Conservation (phyloP, 1,140 invertebrate genomes). For the Procambarus virginalis region DNA sequence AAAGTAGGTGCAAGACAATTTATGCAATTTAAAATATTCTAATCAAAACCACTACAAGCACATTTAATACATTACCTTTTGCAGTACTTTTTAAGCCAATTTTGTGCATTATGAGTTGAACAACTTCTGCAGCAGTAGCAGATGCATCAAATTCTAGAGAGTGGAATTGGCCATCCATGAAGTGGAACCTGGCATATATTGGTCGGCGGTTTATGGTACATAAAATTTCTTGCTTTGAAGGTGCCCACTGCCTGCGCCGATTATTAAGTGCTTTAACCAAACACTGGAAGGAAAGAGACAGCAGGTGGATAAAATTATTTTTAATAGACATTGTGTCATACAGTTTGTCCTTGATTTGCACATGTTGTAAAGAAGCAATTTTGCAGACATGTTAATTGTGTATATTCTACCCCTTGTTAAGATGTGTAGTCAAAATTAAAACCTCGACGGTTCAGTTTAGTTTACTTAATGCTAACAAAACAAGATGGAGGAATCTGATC, state of each 20-base stretch:
- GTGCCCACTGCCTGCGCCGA: conserved; percentile 90
- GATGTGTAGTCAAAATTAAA: no score
- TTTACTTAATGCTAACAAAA: no score
- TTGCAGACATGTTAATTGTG: no score
- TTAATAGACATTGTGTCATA: background rate
- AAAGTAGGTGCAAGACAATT: no score
- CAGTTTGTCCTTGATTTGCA: no score
- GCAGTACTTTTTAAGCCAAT: conserved; percentile 90
- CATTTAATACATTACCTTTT: conserved; percentile 77
- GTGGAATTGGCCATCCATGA: conserved; percentile 96
- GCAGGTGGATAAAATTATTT: background rate
- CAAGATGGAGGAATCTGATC: no score
- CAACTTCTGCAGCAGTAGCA: conserved; percentile 91
- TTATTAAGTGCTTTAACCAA: conserved; percentile 90
- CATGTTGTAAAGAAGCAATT: no score
- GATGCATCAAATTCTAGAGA: conserved; percentile 96
- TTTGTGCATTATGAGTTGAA: conserved; percentile 92
- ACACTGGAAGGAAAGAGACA: conserved; percentile 77
- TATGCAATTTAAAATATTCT: background rate
- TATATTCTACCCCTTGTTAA: no score
- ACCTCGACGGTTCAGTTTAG: no score
- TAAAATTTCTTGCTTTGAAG: conserved; percentile 93
- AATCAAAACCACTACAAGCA: no score
- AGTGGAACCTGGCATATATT: conserved; percentile 92
- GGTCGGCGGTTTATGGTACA: conserved; percentile 92